Evolutionary conservation across 2,797 vertebrate species (phyloP).

Genomic region (Iguana delicatissima): DNA sequence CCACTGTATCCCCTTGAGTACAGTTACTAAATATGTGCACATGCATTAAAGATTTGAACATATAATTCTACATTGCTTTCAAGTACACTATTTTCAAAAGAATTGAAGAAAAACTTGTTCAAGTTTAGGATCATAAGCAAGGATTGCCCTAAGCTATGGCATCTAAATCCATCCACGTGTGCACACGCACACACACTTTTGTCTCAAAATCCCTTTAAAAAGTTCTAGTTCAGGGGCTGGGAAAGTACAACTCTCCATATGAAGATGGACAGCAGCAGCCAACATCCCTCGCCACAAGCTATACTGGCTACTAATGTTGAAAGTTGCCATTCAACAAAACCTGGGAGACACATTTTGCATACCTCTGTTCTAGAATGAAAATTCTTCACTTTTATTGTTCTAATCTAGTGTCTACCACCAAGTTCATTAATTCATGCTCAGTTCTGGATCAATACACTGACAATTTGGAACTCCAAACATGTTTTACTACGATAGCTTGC

Average conservation of each 20-base stretch:
- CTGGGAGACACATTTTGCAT: too few relatives aligned
- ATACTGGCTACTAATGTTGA: too few relatives aligned
- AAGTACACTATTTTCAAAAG: not conserved
- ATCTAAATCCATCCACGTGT: not conserved
- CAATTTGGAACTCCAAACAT: not conserved
- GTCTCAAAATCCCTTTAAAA: not conserved
- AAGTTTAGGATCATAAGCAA: not conserved
- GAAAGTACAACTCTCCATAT: too few relatives aligned
- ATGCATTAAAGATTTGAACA: not conserved
- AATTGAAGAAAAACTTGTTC: not conserved
- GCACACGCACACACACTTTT: not conserved
- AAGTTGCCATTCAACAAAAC: too few relatives aligned
- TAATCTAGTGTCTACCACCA: constrained; percentile 1
- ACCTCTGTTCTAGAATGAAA: not conserved
- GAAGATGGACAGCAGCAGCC: too few relatives aligned
- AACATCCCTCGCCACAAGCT: too few relatives aligned
- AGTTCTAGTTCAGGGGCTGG: not conserved
- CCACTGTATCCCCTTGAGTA: constrained; percentile 15
- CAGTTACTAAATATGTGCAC: constrained; percentile 6
- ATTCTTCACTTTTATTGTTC: not conserved
- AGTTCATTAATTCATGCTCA: constrained; percentile 2
- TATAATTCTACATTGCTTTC: not conserved
- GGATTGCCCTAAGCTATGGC: not conserved
- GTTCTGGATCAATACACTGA: constrained; percentile 11
- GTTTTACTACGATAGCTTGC: not conserved